phyloP scores from a whole-genome alignment of 2,797 vertebrate species.

The Naso thynnoides region DNA sequence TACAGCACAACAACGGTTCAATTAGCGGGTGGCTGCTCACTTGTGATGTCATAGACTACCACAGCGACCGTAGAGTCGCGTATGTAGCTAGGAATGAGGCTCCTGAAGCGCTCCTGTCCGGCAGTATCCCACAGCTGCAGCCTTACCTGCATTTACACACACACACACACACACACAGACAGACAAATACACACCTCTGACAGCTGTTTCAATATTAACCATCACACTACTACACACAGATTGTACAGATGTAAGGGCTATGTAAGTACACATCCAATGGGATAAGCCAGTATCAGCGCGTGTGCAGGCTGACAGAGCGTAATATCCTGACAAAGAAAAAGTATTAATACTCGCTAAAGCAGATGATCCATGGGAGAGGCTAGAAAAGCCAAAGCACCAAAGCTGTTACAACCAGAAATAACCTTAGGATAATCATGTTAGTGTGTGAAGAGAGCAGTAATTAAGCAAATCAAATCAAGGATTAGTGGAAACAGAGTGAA shows the following conservation, averaged over 20 bases:
- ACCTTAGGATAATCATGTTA: constrained; percentile 72
- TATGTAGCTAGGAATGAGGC: constrained; percentile 95
- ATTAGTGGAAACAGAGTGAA: constrained; percentile 63
- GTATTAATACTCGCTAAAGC: constrained; percentile 66
- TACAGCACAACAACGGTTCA: constrained; percentile 7
- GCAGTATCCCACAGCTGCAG: constrained; percentile 96
- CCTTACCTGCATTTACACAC: constrained; percentile 84
- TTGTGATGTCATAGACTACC: constrained; percentile 95
- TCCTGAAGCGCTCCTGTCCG: constrained; percentile 94
- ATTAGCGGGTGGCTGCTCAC: constrained; percentile 77
- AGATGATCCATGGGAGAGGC: constrained; percentile 61
- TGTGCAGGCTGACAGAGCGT: constrained; percentile 57
- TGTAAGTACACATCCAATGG: constrained; percentile 42
- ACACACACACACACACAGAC: constrained; percentile 34
- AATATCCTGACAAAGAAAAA: constrained; percentile 56
- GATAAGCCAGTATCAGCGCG: constrained; percentile 63
- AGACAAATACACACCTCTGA: constrained; percentile 15
- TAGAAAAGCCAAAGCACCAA: constrained; percentile 47
- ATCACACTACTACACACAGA: constrained; percentile 24
- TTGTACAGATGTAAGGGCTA: constrained; percentile 27
- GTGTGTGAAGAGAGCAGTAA: constrained; percentile 59
- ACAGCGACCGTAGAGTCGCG: constrained; percentile 95
- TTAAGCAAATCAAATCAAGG: constrained; percentile 75
- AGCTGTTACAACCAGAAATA: constrained; percentile 66
- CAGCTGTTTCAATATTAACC: constrained; percentile 29